Base-by-base conservation (phyloP, 2,797 vertebrate genomes). In the Oophaga sylvatica region DNA sequence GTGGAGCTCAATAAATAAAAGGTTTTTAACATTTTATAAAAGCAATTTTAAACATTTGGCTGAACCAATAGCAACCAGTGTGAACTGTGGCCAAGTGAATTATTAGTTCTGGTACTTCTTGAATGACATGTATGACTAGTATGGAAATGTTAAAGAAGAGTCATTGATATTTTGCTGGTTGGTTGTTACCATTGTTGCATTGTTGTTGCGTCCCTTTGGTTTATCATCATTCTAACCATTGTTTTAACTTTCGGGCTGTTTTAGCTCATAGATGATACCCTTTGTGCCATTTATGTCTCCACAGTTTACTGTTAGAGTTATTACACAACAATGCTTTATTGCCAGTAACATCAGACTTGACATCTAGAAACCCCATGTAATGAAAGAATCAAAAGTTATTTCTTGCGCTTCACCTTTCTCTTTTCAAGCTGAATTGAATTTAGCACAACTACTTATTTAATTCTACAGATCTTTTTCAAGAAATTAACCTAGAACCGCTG, bases 311-410 rank as follows among this genome's bases (percentile, higher is more conserved):
- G 60, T 67, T 81, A 81, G 80, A 81, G 80, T 67, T 81, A 81
- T 81, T 81, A 81, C 80, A 48, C 62, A 81, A 65, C 80, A 67
- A 53, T 81, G 81, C 65, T 83, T 83, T 83, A 83, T 71, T 83
- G 45, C 81, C 67, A 59, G 45, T 71, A 83, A 83, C 81, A 68
- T 71, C 81, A 83, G 31, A 71, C 67, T 83, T 83, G 81, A 83
- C 81, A 83, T 83, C 81, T 56, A 70, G 67, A 71, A 71, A 83
- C 65, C 67, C 45, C 53, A 68, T 83, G 81, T 83, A 83, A 83
- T 83, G 81, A 83, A 83, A 83, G 67, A 83, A 83, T 71, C 63
- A 83, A 83, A 83, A 83, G 81, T 68, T 57, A 71, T 68, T 53
- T 83, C 48, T 65, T 80, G 57, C 22, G 13, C 29, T 70, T 68